Percentiles rank a stretch among this genome's conserved stretches.
phyloP scores from a whole-genome alignment of 2,797 vertebrate genomes.

The Enteromius paludinosus region DNA sequence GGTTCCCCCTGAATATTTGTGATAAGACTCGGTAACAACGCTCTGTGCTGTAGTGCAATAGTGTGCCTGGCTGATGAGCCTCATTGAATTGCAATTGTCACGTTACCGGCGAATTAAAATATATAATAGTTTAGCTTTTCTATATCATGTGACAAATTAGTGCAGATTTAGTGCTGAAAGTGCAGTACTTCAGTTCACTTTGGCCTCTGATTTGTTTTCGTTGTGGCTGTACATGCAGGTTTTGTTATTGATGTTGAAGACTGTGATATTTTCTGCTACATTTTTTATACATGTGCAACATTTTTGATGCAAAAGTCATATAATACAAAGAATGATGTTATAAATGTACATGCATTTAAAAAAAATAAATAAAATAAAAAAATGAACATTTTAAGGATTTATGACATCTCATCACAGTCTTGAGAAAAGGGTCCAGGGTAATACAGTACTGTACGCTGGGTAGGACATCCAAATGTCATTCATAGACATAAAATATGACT shows the following conservation, averaged over 20 bases:
- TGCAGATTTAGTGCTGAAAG: neutral
- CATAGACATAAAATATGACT: no score
- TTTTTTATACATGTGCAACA: no score
- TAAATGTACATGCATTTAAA: no score
- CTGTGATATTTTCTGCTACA: neutral
- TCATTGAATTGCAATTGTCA: constrained; percentile 33
- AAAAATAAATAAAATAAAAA: no score
- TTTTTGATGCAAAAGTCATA: no score
- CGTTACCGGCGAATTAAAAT: neutral
- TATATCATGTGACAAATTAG: neutral
- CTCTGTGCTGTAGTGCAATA: constrained; percentile 53
- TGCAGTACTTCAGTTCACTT: neutral
- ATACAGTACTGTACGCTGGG: no score
- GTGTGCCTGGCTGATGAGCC: constrained; percentile 49
- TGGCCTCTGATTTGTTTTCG: neutral
- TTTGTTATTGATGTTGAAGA: neutral
- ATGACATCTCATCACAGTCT: no score
- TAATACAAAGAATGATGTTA: no score
- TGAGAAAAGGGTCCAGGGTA: no score
- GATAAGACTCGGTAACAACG: constrained; percentile 69
- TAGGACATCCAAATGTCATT: no score
- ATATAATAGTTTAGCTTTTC: neutral
- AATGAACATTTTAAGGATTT: no score
- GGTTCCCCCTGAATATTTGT: constrained; percentile 69
- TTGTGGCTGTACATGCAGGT: neutral